These are phyloP conservation scores for Azemiops feae DNA, from an alignment of 2,113 vertebrate species.

Conservation along the genomic window DNA sequence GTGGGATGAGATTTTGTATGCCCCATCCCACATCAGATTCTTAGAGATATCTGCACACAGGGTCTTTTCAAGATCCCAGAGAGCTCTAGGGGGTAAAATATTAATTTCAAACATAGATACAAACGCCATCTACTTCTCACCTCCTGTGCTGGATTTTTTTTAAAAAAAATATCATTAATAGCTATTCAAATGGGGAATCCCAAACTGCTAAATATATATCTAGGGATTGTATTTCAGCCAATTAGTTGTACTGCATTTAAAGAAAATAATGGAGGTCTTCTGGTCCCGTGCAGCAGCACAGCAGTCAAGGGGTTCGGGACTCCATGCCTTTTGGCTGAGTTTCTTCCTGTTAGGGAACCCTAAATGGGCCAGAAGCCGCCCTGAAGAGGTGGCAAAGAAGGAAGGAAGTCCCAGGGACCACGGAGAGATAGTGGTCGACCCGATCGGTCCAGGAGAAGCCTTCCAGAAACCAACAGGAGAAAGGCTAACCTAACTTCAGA, in stretches of 20 bases:
- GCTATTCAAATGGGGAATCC: neutral
- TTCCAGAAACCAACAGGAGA: too few relatives aligned
- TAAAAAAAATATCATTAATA: neutral
- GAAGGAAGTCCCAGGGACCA: too few relatives aligned
- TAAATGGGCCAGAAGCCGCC: too few relatives aligned
- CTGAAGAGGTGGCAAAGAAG: too few relatives aligned
- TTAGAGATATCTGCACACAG: neutral
- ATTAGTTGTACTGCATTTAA: neutral
- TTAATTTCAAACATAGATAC: neutral
- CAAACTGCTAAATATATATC: neutral
- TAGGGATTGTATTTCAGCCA: neutral
- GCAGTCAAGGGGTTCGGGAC: too few relatives aligned
- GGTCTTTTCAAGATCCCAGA: neutral
- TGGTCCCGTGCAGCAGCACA: too few relatives aligned
- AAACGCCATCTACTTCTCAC: neutral
- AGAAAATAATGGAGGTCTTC: too few relatives aligned
- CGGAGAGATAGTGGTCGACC: too few relatives aligned
- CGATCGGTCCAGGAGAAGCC: too few relatives aligned
- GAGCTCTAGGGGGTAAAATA: neutral
- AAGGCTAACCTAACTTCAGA: too few relatives aligned
- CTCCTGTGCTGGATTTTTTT: neutral
- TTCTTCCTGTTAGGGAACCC: too few relatives aligned
- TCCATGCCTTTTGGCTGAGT: too few relatives aligned
- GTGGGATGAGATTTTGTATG: neutral
- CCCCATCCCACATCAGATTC: neutral